Evolutionary conservation across 2,888 invertebrate genomes (phyloP), one percentile per base, ranked within the genome.

Genomic region (Nomada hirtipes): DNA sequence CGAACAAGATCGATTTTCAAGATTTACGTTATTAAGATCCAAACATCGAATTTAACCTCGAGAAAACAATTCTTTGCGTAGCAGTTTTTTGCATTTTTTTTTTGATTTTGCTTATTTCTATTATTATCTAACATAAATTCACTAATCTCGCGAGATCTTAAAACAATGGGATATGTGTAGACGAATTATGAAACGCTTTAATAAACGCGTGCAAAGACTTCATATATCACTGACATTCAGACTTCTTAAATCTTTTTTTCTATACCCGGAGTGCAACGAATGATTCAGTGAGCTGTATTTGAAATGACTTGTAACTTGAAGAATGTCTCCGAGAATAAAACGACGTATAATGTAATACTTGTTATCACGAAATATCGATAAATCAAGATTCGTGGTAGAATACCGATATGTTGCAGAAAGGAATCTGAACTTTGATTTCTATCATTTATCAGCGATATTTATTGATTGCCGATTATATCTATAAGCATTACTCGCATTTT

Each of bases 381-480:
- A 61, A 47, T 18, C 59, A 53, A 60, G 55, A 53, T 60, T 53
- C 55, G 23, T 47, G 42, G 63, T 52, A 68, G 57, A 44, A 15
- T 23, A 60, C 59, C 74, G 74, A 52, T 61, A 81, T 59, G 82
- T 84, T 60, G 55, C 59, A 67, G 78, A 82, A 75, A 65, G 65
- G 69, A 64, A 60, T 53, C 15, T 36, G 64, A 63, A 61, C 52
- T 76, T 86, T 74, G 53, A 79, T 59, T 86, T 76, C 79, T 75
- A 65, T 84, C 87, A 72, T 55, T 72, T 82, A 86, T 82, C 84
- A 50, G 44, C 60, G 68, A 69, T 52, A 72, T 86, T 78, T 67
- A 65, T 60, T 52, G 23, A 65, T 73, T 63, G 20, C 59, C 47
- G 85, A 88, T 88, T 82, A 88, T 70, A 85, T 77, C 82, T n/a